Percentiles rank a stretch among this genome's conserved stretches.
Conservation (phyloP, 2,888 invertebrate genomes). For the Pheosia tremula region DNA sequence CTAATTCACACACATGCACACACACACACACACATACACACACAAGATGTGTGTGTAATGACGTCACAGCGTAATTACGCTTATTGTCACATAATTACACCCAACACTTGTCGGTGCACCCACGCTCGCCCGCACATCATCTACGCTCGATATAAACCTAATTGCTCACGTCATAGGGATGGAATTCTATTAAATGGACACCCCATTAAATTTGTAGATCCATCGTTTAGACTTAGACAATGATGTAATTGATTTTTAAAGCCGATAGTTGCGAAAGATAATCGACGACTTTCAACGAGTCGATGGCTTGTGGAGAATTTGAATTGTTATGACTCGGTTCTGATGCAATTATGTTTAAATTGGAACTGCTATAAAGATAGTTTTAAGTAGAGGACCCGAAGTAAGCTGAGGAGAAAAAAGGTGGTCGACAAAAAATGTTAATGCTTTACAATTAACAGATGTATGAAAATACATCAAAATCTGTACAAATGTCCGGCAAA, state of each 20-base stretch:
- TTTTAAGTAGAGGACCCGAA: not conserved
- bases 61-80: slow-evolving; percentile 70
- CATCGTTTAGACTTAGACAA: slow-evolving; percentile 40
- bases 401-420: not conserved
- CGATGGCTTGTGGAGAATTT: slow-evolving; percentile 14
- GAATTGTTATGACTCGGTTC: slow-evolving; percentile 4
- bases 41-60: slow-evolving; percentile 38
- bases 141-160: slow-evolving; percentile 44
- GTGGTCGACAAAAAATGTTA: too few species aligned
- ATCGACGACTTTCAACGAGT: slow-evolving; percentile 20
- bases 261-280: slow-evolving; percentile 21
- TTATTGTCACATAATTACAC: slow-evolving; percentile 80
- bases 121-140: slow-evolving; percentile 53
- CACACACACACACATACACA: slow-evolving; percentile 29
- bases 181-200: slow-evolving; percentile 20
- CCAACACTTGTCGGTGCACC: slow-evolving; percentile 76
- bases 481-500: too few species aligned
- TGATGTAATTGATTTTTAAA: slow-evolving; percentile 36
- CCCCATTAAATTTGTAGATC: slow-evolving; percentile 19
- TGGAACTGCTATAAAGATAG: not conserved
- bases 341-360: not conserved
- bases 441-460: too few species aligned
- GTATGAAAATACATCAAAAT: too few species aligned
- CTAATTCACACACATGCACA: slow-evolving; percentile 48
- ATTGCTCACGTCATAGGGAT: slow-evolving; percentile 38